Evolutionary conservation across 2,113 vertebrate species (phyloP).

Genomic region (Sardina pilchardus): DNA sequence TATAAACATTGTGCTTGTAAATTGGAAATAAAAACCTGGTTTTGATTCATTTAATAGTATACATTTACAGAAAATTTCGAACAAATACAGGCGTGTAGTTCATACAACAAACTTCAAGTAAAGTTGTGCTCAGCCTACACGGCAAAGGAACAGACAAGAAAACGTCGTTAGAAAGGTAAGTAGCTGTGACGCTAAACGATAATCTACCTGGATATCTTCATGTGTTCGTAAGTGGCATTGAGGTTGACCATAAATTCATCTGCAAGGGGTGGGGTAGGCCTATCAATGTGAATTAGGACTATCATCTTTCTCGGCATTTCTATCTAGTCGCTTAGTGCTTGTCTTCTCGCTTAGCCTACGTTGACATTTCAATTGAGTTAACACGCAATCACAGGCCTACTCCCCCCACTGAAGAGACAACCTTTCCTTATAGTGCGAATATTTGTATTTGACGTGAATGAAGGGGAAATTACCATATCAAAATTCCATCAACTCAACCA

Average conservation of each 20-base stretch:
- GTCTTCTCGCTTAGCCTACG: too few relatives aligned
- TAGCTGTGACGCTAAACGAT: not conserved
- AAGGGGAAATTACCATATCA: too few relatives aligned
- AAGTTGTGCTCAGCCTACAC: slow-evolving; percentile 28
- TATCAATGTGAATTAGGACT: not conserved
- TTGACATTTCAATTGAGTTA: too few relatives aligned
- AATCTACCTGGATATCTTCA: slow-evolving; percentile 2
- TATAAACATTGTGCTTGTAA: slow-evolving; percentile 66
- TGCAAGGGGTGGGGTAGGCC: not conserved
- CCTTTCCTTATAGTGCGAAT: too few relatives aligned
- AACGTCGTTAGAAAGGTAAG: not conserved
- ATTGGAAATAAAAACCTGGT: slow-evolving; percentile 47
- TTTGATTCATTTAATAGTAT: slow-evolving; percentile 39
- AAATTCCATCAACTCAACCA: too few relatives aligned
- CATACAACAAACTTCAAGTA: slow-evolving; percentile 36
- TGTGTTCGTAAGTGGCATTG: slow-evolving; percentile 18
- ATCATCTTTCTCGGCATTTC: not conserved
- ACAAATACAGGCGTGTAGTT: slow-evolving; percentile 35
- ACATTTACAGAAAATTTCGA: slow-evolving; percentile 33
- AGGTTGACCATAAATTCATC: not conserved
- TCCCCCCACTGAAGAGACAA: not conserved
- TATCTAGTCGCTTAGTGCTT: not conserved
- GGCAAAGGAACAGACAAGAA: slow-evolving; percentile 6
- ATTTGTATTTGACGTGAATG: too few relatives aligned
- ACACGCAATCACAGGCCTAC: too few relatives aligned